Evolutionary conservation across 2,888 invertebrate species (phyloP).

Genomic region (Suillia variegata): DNA sequence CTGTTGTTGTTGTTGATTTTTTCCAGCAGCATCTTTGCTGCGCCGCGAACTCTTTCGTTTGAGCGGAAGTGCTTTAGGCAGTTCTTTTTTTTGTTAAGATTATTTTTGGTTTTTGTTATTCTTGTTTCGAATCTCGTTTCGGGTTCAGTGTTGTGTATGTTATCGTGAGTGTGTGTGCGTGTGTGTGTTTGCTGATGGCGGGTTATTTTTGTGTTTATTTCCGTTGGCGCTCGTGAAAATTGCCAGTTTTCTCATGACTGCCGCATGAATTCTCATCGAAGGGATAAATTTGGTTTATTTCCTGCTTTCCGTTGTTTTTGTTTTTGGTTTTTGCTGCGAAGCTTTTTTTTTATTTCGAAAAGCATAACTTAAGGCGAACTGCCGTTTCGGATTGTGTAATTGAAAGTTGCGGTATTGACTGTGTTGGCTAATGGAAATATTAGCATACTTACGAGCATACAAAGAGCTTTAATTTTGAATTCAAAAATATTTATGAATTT

Average conservation of each 20-base stretch:
- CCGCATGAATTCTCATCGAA: background rate
- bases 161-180: too few relatives aligned
- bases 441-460: too few relatives aligned
- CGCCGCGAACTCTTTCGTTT: slow-evolving; percentile 30
- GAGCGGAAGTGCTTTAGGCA: slow-evolving; percentile 33
- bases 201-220: background rate
- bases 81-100: background rate
- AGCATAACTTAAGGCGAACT: background rate
- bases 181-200: background rate
- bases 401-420: background rate
- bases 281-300: background rate
- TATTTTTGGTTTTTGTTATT: background rate
- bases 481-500: too few relatives aligned
- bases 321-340: too few relatives aligned
- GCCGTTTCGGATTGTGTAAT: background rate
- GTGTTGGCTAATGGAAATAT: too few relatives aligned
- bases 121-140: too few relatives aligned
- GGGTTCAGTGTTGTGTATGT: too few relatives aligned
- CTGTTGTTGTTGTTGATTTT: background rate
- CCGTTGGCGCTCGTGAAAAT: background rate
- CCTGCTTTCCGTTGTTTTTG: background rate
- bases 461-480: too few relatives aligned
- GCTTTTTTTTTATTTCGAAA: too few relatives aligned
- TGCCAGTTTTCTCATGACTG: background rate
- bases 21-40: background rate